Conservation (phyloP, 2,113 vertebrate genomes). For the Charina bottae region DNA sequence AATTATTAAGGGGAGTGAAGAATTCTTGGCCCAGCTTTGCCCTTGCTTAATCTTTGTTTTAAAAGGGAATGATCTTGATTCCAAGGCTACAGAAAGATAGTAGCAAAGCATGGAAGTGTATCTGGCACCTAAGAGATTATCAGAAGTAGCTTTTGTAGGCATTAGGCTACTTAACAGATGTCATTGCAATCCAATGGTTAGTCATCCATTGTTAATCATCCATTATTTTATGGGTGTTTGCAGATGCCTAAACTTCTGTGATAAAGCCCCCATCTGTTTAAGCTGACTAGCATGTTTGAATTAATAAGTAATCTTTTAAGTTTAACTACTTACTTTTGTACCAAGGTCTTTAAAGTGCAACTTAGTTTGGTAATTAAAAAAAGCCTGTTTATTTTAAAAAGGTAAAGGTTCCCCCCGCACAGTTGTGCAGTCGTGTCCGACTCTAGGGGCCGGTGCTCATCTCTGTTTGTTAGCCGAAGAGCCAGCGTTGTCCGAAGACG, state of each 20-base stretch:
- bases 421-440: too few relatives aligned
- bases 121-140: background rate
- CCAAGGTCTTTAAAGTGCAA: background rate
- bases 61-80: background rate
- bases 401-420: too few relatives aligned
- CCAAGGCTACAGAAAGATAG: background rate
- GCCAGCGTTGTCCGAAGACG: too few relatives aligned
- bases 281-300: background rate
- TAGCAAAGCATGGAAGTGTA: background rate
- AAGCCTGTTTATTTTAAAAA: background rate
- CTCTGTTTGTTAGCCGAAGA: too few relatives aligned
- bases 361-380: background rate
- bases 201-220: background rate
- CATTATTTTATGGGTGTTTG: background rate
- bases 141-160: background rate
- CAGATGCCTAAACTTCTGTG: background rate
- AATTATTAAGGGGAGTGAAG: background rate
- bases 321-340: background rate
- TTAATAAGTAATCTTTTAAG: background rate
- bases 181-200: background rate
- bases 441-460: too few relatives aligned
- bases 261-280: background rate
- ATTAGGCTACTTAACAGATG: background rate
- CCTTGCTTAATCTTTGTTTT: background rate
- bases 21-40: background rate